Percentiles rank a stretch among this genome's conserved stretches.
These are phyloP conservation scores for Falco biarmicus DNA, from an alignment of 2,797 vertebrate species.

Conservation along the genomic window DNA sequence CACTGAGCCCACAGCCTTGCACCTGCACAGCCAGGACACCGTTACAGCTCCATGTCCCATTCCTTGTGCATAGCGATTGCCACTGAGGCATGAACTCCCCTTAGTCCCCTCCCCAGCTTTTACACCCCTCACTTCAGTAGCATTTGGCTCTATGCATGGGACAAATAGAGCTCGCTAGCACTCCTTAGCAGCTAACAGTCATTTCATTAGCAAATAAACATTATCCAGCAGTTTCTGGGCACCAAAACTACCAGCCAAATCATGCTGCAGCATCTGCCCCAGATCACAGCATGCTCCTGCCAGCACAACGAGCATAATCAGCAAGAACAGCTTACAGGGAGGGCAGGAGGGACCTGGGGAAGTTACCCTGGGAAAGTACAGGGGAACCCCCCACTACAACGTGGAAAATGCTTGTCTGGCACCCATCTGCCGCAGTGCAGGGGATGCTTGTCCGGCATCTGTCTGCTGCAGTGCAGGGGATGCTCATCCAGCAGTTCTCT, in stretches of 20 bases:
- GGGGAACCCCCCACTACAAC: rapidly evolving
- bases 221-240: not conserved
- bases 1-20: not conserved
- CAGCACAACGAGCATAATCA: not conserved
- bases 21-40: not conserved
- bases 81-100: too few relatives aligned
- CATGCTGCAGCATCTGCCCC: not conserved
- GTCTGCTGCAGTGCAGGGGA: not conserved
- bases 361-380: not conserved
- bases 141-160: not conserved
- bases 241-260: not conserved
- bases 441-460: not conserved
- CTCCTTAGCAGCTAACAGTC: not conserved
- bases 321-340: not conserved
- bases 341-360: not conserved
- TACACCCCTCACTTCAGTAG: not conserved
- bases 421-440: not conserved
- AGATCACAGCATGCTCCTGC: not conserved
- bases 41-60: not conserved
- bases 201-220: not conserved
- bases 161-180: not conserved
- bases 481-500: not conserved
- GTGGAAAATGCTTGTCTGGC: not conserved
- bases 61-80: not conserved
- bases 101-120: not conserved